phyloP scores from a whole-genome alignment of 1,140 invertebrate genomes.

The Sminthurinus signatus region DNA sequence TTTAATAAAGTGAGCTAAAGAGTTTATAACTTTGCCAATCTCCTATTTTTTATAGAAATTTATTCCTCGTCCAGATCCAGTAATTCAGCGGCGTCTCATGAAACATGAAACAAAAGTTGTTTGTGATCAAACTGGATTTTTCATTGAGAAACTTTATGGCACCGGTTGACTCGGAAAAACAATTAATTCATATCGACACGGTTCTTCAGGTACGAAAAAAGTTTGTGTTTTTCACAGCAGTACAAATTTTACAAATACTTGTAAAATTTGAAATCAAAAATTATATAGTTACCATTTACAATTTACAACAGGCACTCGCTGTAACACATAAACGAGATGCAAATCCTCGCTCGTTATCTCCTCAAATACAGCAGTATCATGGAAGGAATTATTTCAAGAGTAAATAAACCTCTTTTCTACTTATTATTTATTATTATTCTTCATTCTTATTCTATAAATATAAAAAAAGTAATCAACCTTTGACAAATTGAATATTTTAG shows the following conservation, averaged over 20 bases:
- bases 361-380: conserved; percentile 18
- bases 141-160: conserved; percentile 28
- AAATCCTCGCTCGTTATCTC: conserved; percentile 20
- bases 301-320: conserved; percentile 15
- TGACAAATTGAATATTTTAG: too few relatives aligned
- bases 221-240: too few relatives aligned
- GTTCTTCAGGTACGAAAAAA: conserved; percentile 16
- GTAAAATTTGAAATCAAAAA: too few relatives aligned
- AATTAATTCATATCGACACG: conserved; percentile 20
- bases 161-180: conserved; percentile 23
- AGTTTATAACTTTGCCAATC: too few relatives aligned
- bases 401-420: too few relatives aligned
- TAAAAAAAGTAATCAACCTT: too few relatives aligned
- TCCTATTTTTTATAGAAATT: too few relatives aligned
- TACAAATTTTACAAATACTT: too few relatives aligned
- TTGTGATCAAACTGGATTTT: conserved; percentile 33
- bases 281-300: too few relatives aligned
- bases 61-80: conserved; percentile 11
- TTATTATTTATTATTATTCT: too few relatives aligned
- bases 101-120: conserved; percentile 25
- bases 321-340: conserved; percentile 16
- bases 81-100: conserved; percentile 20
- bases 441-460: too few relatives aligned
- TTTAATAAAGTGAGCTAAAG: too few relatives aligned
- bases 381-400: conserved; percentile 20